Evolutionary conservation across 1,140 invertebrate genomes (phyloP).

Genomic region (Stegodyphus dumicola): DNA sequence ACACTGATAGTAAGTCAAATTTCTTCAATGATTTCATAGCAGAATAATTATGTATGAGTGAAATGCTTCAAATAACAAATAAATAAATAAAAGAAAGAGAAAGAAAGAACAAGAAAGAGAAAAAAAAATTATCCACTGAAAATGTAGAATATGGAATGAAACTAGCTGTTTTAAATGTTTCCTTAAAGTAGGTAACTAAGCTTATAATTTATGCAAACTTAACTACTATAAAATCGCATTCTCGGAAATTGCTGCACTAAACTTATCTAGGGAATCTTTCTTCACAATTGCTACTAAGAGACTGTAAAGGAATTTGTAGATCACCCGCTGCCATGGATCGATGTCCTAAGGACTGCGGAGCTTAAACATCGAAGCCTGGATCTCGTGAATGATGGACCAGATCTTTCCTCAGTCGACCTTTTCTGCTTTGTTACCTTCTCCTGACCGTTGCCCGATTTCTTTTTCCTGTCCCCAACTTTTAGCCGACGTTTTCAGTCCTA

Average conservation of each 20-base stretch:
- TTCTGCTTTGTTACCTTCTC: constrained; percentile 25
- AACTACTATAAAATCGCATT: no score
- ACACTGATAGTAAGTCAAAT: no score
- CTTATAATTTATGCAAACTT: no score
- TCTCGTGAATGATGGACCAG: constrained; percentile 1
- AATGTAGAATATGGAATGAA: no score
- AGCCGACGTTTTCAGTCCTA: background rate
- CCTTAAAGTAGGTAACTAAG: no score
- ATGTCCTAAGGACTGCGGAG: constrained; percentile 19
- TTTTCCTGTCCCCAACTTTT: background rate
- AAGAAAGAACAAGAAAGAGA: no score
- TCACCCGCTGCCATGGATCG: background rate
- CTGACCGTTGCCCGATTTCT: background rate
- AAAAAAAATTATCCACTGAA: no score
- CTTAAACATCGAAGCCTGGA: constrained; percentile 28
- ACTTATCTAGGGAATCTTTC: background rate
- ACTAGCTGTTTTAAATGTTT: no score
- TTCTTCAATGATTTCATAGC: no score
- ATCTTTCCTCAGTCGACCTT: constrained; percentile 6
- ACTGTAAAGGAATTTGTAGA: constrained; percentile 14
- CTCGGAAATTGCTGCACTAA: background rate
- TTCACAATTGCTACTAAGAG: background rate
- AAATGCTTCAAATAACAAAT: no score
- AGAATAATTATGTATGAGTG: no score
- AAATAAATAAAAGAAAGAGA: no score